Percentiles rank a stretch among this genome's conserved stretches.
These are phyloP conservation scores for Solea solea DNA, from an alignment of 2,113 vertebrate genomes.

Conservation along the genomic window DNA sequence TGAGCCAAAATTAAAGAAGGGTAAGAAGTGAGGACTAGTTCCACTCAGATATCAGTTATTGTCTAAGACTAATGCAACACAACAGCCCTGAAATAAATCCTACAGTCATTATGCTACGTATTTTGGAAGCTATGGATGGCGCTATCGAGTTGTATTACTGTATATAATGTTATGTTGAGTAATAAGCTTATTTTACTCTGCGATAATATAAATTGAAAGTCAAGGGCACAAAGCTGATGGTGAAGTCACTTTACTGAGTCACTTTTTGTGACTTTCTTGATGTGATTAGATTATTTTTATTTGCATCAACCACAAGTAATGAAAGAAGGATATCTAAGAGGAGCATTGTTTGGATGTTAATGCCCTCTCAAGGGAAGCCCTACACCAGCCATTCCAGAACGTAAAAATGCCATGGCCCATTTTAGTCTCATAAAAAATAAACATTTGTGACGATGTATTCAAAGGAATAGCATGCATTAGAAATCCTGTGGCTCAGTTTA, in stretches of 20 bases:
- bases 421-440: no score
- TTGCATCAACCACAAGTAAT: background rate
- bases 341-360: background rate
- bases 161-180: no score
- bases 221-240: background rate
- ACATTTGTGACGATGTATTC: no score
- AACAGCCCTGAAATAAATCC: constrained; percentile 7
- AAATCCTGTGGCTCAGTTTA: no score
- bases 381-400: background rate
- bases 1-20: constrained; percentile 7
- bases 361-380: constrained; percentile 3
- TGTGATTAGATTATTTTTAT: background rate
- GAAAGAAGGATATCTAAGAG: background rate
- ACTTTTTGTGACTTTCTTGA: no score
- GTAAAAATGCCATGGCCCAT: no score
- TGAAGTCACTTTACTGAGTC: background rate
- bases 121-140: background rate
- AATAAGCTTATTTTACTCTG: constrained; percentile 6
- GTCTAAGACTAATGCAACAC: constrained; percentile 2
- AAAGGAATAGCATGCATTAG: no score
- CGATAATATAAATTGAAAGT: background rate
- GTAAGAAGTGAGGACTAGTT: background rate
- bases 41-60: background rate
- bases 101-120: background rate
- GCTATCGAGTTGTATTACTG: constrained; percentile 1